Conservation (phyloP, 2,888 invertebrate species). For the Pelosia muscerda region DNA sequence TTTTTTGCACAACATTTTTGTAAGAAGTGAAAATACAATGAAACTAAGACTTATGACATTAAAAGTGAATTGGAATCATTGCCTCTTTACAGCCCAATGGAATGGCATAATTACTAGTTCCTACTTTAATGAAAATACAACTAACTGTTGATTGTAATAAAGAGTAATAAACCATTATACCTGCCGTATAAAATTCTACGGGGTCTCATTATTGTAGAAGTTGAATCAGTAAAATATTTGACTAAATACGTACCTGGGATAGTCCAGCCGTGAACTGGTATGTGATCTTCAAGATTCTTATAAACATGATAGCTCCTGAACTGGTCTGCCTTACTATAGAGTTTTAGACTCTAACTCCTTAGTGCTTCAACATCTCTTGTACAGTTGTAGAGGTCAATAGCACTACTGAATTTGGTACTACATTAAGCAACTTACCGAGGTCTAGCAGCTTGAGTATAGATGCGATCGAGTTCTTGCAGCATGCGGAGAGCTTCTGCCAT, state of each 20-base stretch:
- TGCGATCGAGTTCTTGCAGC: constrained; percentile 89
- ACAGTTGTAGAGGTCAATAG: neutral
- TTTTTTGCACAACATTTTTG: constrained; percentile 36
- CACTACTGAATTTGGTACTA: neutral
- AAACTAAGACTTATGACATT: constrained; percentile 32
- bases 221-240: neutral
- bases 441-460: constrained; percentile 89
- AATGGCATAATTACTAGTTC: neutral
- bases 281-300: neutral
- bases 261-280: neutral
- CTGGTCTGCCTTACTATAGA: neutral
- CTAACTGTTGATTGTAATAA: neutral
- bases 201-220: neutral
- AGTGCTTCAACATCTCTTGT: neutral
- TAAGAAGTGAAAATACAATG: constrained; percentile 33
- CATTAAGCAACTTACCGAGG: constrained; percentile 84
- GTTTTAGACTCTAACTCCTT: neutral
- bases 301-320: neutral
- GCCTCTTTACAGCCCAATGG: neutral
- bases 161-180: neutral
- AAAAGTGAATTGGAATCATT: constrained; percentile 6
- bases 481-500: constrained; percentile 90
- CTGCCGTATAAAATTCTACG: neutral
- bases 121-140: neutral
- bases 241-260: constrained; percentile 2